phyloP scores from a whole-genome alignment of 1,140 invertebrate species.

The Berghia stephanieae region DNA sequence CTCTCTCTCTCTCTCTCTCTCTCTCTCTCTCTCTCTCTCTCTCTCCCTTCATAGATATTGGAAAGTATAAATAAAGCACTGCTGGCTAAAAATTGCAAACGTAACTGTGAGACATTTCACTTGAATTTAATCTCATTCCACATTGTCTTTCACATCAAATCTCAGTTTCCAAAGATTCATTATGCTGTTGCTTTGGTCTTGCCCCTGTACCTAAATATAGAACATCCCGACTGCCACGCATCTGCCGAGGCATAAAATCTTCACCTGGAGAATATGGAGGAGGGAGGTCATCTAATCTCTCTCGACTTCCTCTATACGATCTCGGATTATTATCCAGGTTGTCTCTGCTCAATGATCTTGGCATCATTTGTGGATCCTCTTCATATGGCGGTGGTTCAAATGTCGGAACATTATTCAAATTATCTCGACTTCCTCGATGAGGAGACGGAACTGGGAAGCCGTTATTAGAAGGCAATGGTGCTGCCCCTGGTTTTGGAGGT shows the following conservation, averaged over 20 bases:
- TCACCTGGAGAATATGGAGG: conserved; percentile 23
- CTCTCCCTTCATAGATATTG: neutral
- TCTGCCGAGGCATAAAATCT: neutral
- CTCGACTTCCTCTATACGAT: neutral
- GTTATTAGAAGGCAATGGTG: neutral
- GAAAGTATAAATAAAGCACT: too few species aligned
- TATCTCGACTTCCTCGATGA: neutral
- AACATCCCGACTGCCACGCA: neutral
- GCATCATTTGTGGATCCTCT: neutral
- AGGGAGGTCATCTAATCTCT: neutral
- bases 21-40: neutral
- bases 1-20: conserved; percentile 9
- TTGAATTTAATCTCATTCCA: neutral
- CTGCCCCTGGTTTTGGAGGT: neutral
- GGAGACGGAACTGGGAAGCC: neutral
- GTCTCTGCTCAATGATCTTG: neutral
- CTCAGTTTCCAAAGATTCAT: conserved; percentile 16
- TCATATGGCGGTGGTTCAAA: neutral
- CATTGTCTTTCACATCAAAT: neutral
- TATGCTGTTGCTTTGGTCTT: neutral
- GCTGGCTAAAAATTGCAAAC: too few species aligned
- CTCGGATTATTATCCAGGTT: neutral
- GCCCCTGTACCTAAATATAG: neutral
- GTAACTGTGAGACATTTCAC: too few species aligned
- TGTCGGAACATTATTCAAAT: neutral